Evolutionary conservation across 1,140 invertebrate genomes (phyloP).

Genomic region (Zaprionus gabonicus): DNA sequence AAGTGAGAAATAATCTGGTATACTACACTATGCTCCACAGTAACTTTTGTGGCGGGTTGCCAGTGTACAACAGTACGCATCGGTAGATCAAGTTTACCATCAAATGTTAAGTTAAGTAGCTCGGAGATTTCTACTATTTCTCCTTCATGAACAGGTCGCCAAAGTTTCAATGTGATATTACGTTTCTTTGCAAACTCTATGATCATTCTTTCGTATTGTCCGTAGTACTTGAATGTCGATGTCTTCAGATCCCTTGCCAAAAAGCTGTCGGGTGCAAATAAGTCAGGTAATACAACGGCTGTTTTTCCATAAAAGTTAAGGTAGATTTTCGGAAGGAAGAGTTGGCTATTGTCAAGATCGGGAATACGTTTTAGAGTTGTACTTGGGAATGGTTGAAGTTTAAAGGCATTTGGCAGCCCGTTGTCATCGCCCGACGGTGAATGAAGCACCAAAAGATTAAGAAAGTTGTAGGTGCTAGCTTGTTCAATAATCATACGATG

Average conservation of each 20-base stretch:
- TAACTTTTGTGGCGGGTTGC: no score
- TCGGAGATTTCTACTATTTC: neutral
- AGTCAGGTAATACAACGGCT: neutral
- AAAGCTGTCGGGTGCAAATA: neutral
- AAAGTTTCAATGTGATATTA: neutral
- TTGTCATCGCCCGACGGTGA: neutral
- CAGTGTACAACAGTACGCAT: neutral
- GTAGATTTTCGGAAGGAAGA: neutral
- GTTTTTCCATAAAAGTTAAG: slow-evolving; percentile 25
- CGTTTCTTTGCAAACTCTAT: slow-evolving; percentile 5
- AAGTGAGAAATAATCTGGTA: neutral
- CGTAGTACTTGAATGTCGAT: neutral
- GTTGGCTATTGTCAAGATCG: rapidly evolving
- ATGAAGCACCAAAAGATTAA: slow-evolving; percentile 24
- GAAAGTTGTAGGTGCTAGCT: slow-evolving; percentile 10
- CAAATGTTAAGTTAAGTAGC: neutral
- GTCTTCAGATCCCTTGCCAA: neutral
- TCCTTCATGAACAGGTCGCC: neutral
- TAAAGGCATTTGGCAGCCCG: neutral
- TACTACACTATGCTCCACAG: neutral
- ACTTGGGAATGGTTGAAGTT: slow-evolving; percentile 2
- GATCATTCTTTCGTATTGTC: neutral
- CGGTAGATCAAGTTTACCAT: neutral
- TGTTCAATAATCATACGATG: neutral
- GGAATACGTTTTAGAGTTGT: neutral